phyloP scores from a whole-genome alignment of 1,140 invertebrate species.

The Halyomorpha halys region DNA sequence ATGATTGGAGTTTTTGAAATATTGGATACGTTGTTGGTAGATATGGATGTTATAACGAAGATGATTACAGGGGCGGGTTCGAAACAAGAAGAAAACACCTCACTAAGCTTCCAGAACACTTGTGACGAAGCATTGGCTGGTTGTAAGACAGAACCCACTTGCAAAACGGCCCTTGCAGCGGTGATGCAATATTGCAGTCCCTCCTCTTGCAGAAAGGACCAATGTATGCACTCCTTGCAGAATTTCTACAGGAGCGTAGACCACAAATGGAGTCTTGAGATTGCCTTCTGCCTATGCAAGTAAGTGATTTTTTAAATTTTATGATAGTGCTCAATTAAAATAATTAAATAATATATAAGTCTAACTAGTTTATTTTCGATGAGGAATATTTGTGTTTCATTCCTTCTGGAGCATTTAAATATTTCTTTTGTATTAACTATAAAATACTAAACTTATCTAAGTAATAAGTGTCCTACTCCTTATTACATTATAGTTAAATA shows the following conservation, averaged over 20 bases:
- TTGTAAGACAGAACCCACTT: constrained; percentile 65
- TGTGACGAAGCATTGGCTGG: constrained; percentile 62
- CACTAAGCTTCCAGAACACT: constrained; percentile 52
- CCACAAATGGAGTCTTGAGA: constrained; percentile 69
- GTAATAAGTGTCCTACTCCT: too few species aligned
- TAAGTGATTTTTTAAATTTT: constrained; percentile 48
- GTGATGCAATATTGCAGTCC: constrained; percentile 70
- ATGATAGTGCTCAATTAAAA: too few species aligned
- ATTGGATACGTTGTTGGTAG: not conserved
- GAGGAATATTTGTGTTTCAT: too few species aligned
- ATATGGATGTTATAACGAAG: not conserved
- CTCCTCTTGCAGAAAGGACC: constrained; percentile 62
- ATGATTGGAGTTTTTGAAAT: not conserved
- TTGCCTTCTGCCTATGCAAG: constrained; percentile 88
- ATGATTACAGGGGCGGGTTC: constrained; percentile 26
- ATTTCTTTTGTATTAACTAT: too few species aligned
- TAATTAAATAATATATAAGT: too few species aligned
- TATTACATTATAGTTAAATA: too few species aligned
- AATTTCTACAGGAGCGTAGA: constrained; percentile 69
- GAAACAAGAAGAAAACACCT: constrained; percentile 29
- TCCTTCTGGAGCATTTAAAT: too few species aligned
- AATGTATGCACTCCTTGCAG: constrained; percentile 78
- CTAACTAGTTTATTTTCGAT: too few species aligned
- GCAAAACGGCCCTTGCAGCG: constrained; percentile 60
- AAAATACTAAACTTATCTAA: too few species aligned